Evolutionary conservation across 2,113 vertebrate species (phyloP).

Genomic region (Melanotaenia duboulayi): DNA sequence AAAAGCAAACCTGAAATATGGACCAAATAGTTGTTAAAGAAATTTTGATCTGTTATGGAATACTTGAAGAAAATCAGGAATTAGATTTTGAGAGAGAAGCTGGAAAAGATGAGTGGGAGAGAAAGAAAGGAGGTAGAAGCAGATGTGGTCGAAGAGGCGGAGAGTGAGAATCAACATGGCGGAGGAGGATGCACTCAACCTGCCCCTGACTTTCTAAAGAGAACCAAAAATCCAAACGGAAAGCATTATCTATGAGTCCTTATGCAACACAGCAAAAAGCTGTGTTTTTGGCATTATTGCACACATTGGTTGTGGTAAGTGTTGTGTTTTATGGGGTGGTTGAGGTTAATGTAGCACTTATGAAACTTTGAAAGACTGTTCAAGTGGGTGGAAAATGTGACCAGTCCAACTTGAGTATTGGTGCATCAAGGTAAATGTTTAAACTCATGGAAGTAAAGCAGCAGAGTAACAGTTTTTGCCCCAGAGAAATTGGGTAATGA

Average conservation of each 20-base stretch:
- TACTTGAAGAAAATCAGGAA: background rate
- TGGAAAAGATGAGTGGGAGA: constrained; percentile 41
- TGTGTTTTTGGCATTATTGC: no score
- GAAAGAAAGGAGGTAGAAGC: constrained; percentile 55
- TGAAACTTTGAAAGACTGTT: constrained; percentile 26
- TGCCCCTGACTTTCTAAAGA: constrained; percentile 34
- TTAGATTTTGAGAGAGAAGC: constrained; percentile 33
- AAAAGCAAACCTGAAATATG: no score
- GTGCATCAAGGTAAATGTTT: no score
- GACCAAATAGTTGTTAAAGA: no score
- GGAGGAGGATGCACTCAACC: constrained; percentile 48
- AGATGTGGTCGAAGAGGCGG: constrained; percentile 48
- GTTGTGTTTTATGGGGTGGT: constrained; percentile 6
- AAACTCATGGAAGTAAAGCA: no score
- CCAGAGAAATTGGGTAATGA: no score
- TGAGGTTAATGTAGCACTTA: constrained; percentile 51
- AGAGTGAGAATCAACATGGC: constrained; percentile 45
- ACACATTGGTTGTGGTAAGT: no score
- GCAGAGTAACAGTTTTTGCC: no score
- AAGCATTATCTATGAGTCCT: constrained; percentile 36
- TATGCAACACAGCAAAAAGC: constrained; percentile 22
- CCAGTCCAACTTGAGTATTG: constrained; percentile 27
- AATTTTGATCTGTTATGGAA: no score
- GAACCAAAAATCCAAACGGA: constrained; percentile 22
- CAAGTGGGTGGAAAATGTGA: constrained; percentile 52